phyloP scores from a whole-genome alignment of 2,888 invertebrate genomes.

The Cactoblastis cactorum region DNA sequence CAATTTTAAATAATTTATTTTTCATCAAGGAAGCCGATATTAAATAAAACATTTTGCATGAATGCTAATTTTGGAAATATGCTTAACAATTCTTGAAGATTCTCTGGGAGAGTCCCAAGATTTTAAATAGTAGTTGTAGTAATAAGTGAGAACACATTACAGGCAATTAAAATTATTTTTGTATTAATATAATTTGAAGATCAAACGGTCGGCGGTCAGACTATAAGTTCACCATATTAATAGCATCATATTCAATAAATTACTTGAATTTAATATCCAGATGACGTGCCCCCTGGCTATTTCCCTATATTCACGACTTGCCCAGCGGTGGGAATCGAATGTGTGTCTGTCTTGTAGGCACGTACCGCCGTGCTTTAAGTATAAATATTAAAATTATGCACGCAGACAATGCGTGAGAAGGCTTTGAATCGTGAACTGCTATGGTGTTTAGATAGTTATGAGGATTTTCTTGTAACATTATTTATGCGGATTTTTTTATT shows the following conservation, averaged over 20 bases:
- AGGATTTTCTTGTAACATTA: too few relatives aligned
- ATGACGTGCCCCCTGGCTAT: not conserved
- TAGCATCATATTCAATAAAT: not conserved
- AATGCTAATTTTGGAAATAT: too few relatives aligned
- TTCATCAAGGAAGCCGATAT: too few relatives aligned
- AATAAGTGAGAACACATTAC: too few relatives aligned
- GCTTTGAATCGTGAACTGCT: not conserved
- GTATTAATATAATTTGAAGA: too few relatives aligned
- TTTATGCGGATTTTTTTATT: too few relatives aligned
- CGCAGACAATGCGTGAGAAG: not conserved
- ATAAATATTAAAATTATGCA: not conserved
- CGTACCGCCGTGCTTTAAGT: not conserved
- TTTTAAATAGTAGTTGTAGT: too few relatives aligned
- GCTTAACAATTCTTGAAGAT: too few relatives aligned
- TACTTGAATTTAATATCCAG: not conserved
- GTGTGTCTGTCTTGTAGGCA: not conserved
- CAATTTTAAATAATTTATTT: too few relatives aligned
- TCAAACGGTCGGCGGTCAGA: not conserved
- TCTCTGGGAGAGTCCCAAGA: too few relatives aligned
- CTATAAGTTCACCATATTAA: not conserved
- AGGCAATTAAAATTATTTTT: too few relatives aligned
- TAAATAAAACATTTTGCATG: too few relatives aligned
- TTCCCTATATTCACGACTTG: not conserved
- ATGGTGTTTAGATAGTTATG: not conserved
- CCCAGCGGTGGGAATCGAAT: not conserved